phyloP scores from a whole-genome alignment of 2,888 invertebrate genomes.

The Gandaritis pyraliata region DNA sequence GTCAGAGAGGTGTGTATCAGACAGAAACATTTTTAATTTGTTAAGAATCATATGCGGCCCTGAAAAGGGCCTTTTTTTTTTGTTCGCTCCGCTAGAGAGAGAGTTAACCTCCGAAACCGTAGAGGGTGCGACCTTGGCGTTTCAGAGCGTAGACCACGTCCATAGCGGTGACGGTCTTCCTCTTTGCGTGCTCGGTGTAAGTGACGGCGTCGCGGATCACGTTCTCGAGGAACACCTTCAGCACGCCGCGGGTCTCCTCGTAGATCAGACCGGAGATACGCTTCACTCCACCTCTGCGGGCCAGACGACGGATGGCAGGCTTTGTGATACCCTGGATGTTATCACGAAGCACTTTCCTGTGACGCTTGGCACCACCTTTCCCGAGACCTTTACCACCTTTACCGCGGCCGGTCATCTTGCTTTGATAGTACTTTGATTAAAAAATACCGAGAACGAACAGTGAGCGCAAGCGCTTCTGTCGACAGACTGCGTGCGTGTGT shows the following conservation, averaged over 20 bases:
- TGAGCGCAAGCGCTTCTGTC: neutral
- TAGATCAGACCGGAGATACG: slow-evolving; percentile 91
- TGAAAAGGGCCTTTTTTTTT: neutral
- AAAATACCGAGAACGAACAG: neutral
- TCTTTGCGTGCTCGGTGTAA: slow-evolving; percentile 93
- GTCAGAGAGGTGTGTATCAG: too few species aligned
- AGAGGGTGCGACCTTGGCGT: slow-evolving; percentile 84
- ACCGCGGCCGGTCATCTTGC: neutral
- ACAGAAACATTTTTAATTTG: neutral
- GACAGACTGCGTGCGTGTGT: neutral
- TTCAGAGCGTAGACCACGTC: slow-evolving; percentile 95
- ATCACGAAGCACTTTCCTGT: slow-evolving; percentile 91
- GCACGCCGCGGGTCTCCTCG: slow-evolving; percentile 90
- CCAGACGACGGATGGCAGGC: slow-evolving; percentile 89
- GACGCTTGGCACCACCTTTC: slow-evolving; percentile 92
- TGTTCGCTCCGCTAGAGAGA: too few species aligned
- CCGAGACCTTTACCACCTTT: slow-evolving; percentile 63
- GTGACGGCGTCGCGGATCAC: slow-evolving; percentile 93
- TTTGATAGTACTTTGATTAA: neutral
- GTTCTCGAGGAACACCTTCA: slow-evolving; percentile 92
- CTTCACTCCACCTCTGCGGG: slow-evolving; percentile 71
- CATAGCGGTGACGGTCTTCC: slow-evolving; percentile 95
- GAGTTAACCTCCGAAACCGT: neutral
- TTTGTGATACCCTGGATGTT: slow-evolving; percentile 93
- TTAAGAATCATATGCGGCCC: neutral